Evolutionary conservation across 2,797 vertebrate genomes (phyloP).

Genomic region (Rhinogobio ventralis): DNA sequence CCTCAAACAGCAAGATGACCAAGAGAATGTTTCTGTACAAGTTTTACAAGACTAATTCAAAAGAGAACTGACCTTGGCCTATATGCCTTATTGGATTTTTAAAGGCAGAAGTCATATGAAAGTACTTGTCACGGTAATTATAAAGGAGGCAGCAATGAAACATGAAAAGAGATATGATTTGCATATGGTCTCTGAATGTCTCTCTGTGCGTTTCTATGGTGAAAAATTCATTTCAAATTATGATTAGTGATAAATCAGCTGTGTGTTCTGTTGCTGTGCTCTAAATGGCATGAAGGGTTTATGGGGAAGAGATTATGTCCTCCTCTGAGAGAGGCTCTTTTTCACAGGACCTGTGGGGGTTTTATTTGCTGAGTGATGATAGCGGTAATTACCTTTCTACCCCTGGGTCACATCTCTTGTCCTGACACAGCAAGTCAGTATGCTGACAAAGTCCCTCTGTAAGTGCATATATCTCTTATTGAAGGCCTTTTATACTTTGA

Average conservation of each 20-base stretch:
- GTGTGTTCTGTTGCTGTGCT: constrained; percentile 38
- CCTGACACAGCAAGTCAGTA: constrained; percentile 54
- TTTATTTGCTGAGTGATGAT: constrained; percentile 62
- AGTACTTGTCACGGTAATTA: neutral
- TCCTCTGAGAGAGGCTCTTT: constrained; percentile 53
- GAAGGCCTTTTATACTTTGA: constrained; percentile 40
- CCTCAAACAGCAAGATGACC: constrained; percentile 9
- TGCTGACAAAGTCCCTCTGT: constrained; percentile 53
- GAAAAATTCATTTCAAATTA: constrained; percentile 21
- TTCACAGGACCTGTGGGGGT: constrained; percentile 52
- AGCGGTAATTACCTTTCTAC: constrained; percentile 60
- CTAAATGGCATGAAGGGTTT: constrained; percentile 50
- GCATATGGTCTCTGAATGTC: constrained; percentile 3
- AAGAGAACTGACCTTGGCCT: constrained; percentile 18
- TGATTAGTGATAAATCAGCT: constrained; percentile 28
- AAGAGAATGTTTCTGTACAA: neutral
- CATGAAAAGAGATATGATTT: neutral
- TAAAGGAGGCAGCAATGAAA: neutral
- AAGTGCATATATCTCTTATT: constrained; percentile 42
- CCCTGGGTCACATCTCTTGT: constrained; percentile 54
- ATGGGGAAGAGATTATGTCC: constrained; percentile 50
- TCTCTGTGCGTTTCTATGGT: constrained; percentile 1
- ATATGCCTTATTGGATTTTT: neutral
- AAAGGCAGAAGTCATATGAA: constrained; percentile 6
- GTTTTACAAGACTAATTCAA: neutral